Evolutionary conservation across 2,888 invertebrate species (phyloP).

Genomic region (Yponomeuta malinellus): DNA sequence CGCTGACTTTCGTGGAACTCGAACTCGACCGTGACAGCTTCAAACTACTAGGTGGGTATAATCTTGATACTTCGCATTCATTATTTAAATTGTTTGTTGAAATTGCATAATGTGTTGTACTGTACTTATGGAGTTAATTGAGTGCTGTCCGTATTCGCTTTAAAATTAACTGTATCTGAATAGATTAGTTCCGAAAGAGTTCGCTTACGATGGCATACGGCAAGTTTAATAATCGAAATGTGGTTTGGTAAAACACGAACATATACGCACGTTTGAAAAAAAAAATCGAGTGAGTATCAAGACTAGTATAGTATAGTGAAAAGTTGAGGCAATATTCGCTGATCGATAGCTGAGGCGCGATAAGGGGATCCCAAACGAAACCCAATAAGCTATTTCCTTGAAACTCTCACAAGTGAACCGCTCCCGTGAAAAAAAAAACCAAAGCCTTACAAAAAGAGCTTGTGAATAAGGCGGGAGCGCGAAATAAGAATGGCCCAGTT

Average conservation of each 20-base stretch:
- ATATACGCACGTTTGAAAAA: too few relatives aligned
- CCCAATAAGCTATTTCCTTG: slow-evolving; percentile 73
- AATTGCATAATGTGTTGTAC: neutral
- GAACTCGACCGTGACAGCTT: slow-evolving; percentile 13
- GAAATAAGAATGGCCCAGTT: slow-evolving; percentile 72
- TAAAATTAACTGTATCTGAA: too few relatives aligned
- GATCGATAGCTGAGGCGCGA: slow-evolving; percentile 33
- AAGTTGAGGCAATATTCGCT: neutral
- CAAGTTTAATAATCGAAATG: too few relatives aligned
- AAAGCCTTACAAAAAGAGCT: slow-evolving; percentile 57
- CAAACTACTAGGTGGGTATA: slow-evolving; percentile 1
- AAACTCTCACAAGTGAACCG: slow-evolving; percentile 67
- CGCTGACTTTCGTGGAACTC: slow-evolving; percentile 12
- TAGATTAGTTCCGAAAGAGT: too few relatives aligned
- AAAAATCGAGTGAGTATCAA: neutral
- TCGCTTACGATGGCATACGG: too few relatives aligned
- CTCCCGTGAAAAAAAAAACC: slow-evolving; percentile 57
- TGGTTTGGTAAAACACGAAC: too few relatives aligned
- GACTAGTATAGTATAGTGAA: neutral
- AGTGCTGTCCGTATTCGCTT: neutral
- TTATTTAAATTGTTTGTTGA: slow-evolving; percentile 1
- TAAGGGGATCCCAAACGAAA: slow-evolving; percentile 64
- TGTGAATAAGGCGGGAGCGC: slow-evolving; percentile 71
- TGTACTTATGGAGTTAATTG: neutral
- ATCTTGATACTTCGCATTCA: slow-evolving; percentile 9